Conservation (phyloP, 1,140 invertebrate species). For the Octopus sinensis region DNA sequence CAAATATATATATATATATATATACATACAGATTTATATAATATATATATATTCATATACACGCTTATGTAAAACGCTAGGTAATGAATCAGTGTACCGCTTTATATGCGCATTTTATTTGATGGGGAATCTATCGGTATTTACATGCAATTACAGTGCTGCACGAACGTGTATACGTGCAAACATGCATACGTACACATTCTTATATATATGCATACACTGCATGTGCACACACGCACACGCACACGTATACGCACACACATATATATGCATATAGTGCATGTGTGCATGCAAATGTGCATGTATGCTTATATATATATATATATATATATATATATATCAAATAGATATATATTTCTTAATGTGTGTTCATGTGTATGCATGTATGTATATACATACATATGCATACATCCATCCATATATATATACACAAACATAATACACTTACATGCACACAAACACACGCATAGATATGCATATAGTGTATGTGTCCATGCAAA, state of each 20-base stretch:
- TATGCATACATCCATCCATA: too few species aligned
- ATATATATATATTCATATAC: not conserved
- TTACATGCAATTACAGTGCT: too few species aligned
- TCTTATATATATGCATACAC: not conserved
- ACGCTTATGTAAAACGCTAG: not conserved
- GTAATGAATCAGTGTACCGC: too few species aligned
- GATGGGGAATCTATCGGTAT: too few species aligned
- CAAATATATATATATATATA: slow-evolving; percentile 1
- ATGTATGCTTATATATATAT: not conserved
- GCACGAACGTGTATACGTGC: not conserved
- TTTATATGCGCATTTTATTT: not conserved
- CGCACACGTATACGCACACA: not conserved
- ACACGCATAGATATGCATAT: too few species aligned
- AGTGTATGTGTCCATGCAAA: too few species aligned
- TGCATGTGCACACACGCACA: not conserved
- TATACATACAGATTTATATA: not conserved
- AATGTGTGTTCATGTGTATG: too few species aligned
- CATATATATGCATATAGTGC: not conserved
- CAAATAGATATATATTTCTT: too few species aligned
- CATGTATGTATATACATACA: too few species aligned
- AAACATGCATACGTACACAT: not conserved
- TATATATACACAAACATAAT: too few species aligned
- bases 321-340: too few species aligned
- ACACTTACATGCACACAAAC: too few species aligned
- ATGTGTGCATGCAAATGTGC: not conserved